phyloP scores from a whole-genome alignment of 2,888 invertebrate genomes.

The Plagodis pulveraria region DNA sequence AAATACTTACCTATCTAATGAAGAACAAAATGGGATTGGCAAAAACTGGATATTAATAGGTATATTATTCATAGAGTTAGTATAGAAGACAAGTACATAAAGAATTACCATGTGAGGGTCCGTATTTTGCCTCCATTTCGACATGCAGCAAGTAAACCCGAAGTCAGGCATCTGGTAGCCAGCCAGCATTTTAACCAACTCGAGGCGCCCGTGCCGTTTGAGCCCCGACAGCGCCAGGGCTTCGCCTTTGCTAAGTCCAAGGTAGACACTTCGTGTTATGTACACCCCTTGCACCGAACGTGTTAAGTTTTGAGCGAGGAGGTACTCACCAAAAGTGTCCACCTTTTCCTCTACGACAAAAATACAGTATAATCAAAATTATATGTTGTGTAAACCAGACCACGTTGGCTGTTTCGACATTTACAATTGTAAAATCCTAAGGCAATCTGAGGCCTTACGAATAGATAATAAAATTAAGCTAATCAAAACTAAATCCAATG shows the following conservation, averaged over 20 bases:
- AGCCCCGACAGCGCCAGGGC: slow-evolving; percentile 64
- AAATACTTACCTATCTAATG: no score
- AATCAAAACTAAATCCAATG: no score
- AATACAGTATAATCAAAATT: no score
- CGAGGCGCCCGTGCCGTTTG: slow-evolving; percentile 56
- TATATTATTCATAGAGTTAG: no score
- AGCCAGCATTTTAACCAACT: slow-evolving; percentile 59
- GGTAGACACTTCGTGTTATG: slow-evolving; percentile 49
- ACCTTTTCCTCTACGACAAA: slow-evolving; percentile 41
- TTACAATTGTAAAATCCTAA: no score
- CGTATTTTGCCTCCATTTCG: slow-evolving; percentile 52
- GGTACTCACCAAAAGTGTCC: slow-evolving; percentile 61
- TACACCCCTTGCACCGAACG: slow-evolving; percentile 43
- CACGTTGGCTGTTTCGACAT: no score
- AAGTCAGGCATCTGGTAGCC: slow-evolving; percentile 55
- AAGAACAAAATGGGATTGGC: no score
- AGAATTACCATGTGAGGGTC: slow-evolving; percentile 53
- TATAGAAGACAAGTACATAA: no score
- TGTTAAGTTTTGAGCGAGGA: slow-evolving; percentile 54
- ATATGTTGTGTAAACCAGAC: no score
- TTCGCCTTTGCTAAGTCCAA: slow-evolving; percentile 66
- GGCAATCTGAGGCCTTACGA: no score
- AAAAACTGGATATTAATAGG: no score
- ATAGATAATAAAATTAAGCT: no score
- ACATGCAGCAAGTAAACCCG: slow-evolving; percentile 59